Evolutionary conservation across 2,797 vertebrate species (phyloP), one percentile per base, ranked within the genome.

Genomic region (Eulemur mongoz): DNA sequence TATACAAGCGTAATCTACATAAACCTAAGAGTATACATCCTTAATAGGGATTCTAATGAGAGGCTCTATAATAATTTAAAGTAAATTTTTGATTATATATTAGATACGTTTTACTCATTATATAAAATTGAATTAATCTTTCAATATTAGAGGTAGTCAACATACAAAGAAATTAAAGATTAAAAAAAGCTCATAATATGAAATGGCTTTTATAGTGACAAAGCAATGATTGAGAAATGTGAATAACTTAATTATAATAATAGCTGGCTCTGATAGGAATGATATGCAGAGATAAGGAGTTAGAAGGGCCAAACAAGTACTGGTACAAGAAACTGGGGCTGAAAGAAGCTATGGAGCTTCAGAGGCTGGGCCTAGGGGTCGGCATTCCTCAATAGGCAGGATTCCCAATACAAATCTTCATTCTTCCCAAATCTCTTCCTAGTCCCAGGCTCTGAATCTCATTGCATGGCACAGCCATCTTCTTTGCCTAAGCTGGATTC

Each of bases 61-160:
- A 95, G 40, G 0, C 57, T 89, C 11, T 17, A 45, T 38, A 57
- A 54, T 72, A 67, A 75, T 76, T 73, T 63, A 72, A 89, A 89
- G 50, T 70, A 38, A 45, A 67, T 57, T 78, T 89, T 7, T 70
- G 93, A 57, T 91, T 96, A 54, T n/a, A 75, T 9, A 22, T 59
- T 69, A 91, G 22, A 84, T 4, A 83, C 14, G 11, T 22, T 94
- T 87, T 90, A n/a, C 32, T 85, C 32, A 61, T 91, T 95, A 67
- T 50, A 75, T 78, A 89, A 69, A 95, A 67, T 84, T 48, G 27
- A 89, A 35, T 94, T 90, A 76, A 89, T 91, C 9, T 79, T 92
- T 61, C 61, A 50, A 72, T 92, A 48, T 59, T 80, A 70, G n/a
- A 69, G 40, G 82, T 30, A 35, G 65, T 72, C 67, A 57, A 5